Evolutionary conservation across 2,888 invertebrate genomes (phyloP), one percentile per base, ranked within the genome.

Genomic region (Lingula anatina): DNA sequence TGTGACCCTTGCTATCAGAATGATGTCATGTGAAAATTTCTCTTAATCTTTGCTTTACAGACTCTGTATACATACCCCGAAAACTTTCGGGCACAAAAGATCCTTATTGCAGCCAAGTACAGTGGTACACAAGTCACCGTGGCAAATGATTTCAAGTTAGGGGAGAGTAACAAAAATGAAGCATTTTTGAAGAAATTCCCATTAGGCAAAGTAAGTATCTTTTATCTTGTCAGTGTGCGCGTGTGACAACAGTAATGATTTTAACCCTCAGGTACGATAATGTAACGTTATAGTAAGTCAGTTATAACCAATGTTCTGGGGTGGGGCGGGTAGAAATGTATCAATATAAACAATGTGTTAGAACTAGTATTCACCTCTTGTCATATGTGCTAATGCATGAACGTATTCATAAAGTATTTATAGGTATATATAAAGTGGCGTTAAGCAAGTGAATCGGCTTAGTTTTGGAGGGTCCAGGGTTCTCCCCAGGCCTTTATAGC

Each of bases 51-150:
- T 87, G 95, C 95, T 79, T 83, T 83, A 71, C 84, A 94, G 93
- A 95, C 92, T 80, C 85, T 99, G 76, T 97, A 94, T 84, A 95
- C 96, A 78, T 94, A 94, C 83, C 89, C 92, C 71, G 90, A 92
- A 80, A 97, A 95, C 84, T 96, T 95, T 84, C 89, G 97, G 80
- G 94, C 96, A 68, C 90, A 88, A 81, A 99, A 99, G 83, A 91
- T 88, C 76, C 86, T 96, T 77, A 92, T 97, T 78, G 96, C 97
- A 74, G 96, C 97, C 77, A 86, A 94, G 81, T 96, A 90, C 82
- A 91, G 95, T 65, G 92, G 92, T 71, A 86, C 86, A 67, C 66
- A 76, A 26, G 69, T 81, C 45, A 71, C 64, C 50, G 71, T 79
- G 26, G 71, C 69, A 38, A 57, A 62, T 21, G 59, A 59, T 36